Conservation (phyloP, 2,888 invertebrate genomes). For the Drosophila tripunctata region DNA sequence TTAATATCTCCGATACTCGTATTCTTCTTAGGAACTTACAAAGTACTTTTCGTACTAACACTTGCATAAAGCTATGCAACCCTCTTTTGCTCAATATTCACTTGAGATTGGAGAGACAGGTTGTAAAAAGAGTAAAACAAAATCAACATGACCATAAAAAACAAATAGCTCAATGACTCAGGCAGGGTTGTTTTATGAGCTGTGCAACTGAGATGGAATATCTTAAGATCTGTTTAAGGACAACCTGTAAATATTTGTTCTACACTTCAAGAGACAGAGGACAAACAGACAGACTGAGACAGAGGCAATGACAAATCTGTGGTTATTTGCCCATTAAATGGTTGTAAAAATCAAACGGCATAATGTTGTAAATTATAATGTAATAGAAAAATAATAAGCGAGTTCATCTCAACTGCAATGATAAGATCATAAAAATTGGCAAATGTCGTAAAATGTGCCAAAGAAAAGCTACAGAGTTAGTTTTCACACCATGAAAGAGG, state of each 20-base stretch:
- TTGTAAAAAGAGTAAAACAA: neutral
- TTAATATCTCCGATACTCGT: no score
- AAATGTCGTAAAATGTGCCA: constrained; percentile 55
- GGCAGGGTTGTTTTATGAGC: constrained; percentile 59
- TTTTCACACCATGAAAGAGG: constrained; percentile 63
- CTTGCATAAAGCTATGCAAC: no score
- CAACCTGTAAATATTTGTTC: constrained; percentile 34
- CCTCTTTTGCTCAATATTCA: neutral
- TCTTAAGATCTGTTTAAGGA: constrained; percentile 25
- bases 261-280: no score
- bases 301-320: constrained; percentile 65
- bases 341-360: constrained; percentile 66
- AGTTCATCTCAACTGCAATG: constrained; percentile 46
- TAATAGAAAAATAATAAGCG: constrained; percentile 76
- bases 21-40: no score
- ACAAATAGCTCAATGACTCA: constrained; percentile 68
- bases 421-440: constrained; percentile 59
- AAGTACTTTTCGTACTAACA: no score
- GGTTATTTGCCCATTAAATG: constrained; percentile 36
- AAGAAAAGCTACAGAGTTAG: constrained; percentile 55
- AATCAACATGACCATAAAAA: constrained; percentile 46
- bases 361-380: constrained; percentile 70
- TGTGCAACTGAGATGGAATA: constrained; percentile 18
- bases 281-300: neutral
- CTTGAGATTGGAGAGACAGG: neutral